Evolutionary conservation across 2,797 vertebrate species (phyloP).

Genomic region (Phrynocephalus forsythii): DNA sequence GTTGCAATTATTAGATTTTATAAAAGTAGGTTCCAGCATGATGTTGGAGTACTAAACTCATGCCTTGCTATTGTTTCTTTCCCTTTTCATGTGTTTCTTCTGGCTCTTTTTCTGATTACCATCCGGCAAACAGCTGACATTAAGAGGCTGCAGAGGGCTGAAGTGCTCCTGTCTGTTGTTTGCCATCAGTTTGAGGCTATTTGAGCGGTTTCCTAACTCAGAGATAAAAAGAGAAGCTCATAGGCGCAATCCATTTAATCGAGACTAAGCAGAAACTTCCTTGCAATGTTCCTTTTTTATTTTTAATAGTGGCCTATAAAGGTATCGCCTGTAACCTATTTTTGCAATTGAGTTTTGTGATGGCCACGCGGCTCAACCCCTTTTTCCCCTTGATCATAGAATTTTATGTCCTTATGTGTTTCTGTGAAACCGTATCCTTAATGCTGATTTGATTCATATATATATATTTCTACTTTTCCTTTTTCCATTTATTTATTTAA

Average conservation of each 20-base stretch:
- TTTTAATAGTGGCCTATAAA: too few species aligned
- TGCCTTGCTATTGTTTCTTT: conserved; percentile 79
- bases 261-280: conserved; percentile 65
- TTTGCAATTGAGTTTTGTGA: too few species aligned
- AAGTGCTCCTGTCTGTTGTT: conserved; percentile 84
- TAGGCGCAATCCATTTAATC: conserved; percentile 77
- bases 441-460: neutral
- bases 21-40: conserved; percentile 72
- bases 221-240: conserved; percentile 85
- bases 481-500: conserved; percentile 37
- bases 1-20: conserved; percentile 75
- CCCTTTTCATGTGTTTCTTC: conserved; percentile 81
- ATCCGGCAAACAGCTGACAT: conserved; percentile 86
- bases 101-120: conserved; percentile 87
- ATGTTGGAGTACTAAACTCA: conserved; percentile 77
- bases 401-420: conserved; percentile 62
- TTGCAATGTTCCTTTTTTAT: too few species aligned
- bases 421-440: conserved; percentile 59
- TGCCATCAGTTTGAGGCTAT: conserved; percentile 86
- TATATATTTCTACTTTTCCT: conserved; percentile 31
- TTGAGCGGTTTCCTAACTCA: conserved; percentile 82
- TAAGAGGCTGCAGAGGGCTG: conserved; percentile 85
- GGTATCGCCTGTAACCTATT: too few species aligned
- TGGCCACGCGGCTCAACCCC: too few species aligned
- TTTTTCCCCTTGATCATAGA: conserved; percentile 41